phyloP scores from a whole-genome alignment of 2,888 invertebrate species.

The Tribolium freemani region DNA sequence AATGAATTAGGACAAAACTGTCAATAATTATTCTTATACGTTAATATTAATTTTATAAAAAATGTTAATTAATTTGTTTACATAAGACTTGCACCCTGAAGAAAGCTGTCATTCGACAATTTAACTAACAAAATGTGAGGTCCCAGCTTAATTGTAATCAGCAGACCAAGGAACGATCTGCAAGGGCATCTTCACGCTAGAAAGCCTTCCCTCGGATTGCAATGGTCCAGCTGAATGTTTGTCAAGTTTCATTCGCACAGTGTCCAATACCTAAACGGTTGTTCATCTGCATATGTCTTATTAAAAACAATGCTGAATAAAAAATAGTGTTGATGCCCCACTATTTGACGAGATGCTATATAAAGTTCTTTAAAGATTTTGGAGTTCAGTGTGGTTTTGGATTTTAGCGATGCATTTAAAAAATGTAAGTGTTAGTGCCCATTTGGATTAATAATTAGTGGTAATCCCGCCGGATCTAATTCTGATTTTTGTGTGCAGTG shows the following conservation, averaged over 20 bases:
- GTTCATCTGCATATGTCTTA: slow-evolving; percentile 54
- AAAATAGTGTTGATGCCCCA: slow-evolving; percentile 56
- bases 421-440: slow-evolving; percentile 51
- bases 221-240: slow-evolving; percentile 56
- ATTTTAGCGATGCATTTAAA: slow-evolving; percentile 44
- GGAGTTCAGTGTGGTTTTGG: slow-evolving; percentile 47
- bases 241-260: slow-evolving; percentile 46
- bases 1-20: background rate
- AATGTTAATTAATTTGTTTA: background rate
- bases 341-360: slow-evolving; percentile 55
- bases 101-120: background rate
- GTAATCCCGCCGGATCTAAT: slow-evolving; percentile 4
- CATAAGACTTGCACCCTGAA: background rate
- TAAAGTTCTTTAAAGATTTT: slow-evolving; percentile 56
- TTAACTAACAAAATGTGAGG: slow-evolving; percentile 34
- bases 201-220: slow-evolving; percentile 59
- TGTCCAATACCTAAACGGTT: slow-evolving; percentile 50
- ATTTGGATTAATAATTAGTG: slow-evolving; percentile 8
- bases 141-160: slow-evolving; percentile 58
- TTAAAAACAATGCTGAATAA: slow-evolving; percentile 60
- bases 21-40: background rate
- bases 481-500: slow-evolving; percentile 45
- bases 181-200: slow-evolving; percentile 68
- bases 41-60: too few species aligned
- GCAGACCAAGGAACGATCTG: slow-evolving; percentile 60